These are phyloP conservation scores for Ennomos fuscantarius DNA, from an alignment of 2,888 invertebrate species.

Conservation along the genomic window DNA sequence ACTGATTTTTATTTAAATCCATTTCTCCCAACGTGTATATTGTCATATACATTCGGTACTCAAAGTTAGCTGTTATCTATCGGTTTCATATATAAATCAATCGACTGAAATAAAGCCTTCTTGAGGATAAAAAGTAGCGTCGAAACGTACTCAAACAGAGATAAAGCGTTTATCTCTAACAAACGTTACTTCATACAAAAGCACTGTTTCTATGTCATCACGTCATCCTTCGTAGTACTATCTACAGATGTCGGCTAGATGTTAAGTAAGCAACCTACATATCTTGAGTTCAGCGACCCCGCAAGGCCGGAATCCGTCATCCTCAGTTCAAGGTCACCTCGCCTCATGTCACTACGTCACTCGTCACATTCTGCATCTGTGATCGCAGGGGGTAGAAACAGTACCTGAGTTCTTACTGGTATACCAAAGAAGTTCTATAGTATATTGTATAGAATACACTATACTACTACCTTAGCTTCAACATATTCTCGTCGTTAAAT, in stretches of 20 bases:
- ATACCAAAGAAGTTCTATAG: no score
- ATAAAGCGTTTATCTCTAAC: slow-evolving; percentile 18
- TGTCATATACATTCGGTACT: not conserved
- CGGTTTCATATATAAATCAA: slow-evolving; percentile 3
- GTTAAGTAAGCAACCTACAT: slow-evolving; percentile 58
- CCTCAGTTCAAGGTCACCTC: slow-evolving; percentile 78
- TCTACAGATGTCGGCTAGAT: slow-evolving; percentile 60
- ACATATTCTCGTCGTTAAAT: no score
- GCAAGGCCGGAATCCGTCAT: slow-evolving; percentile 83
- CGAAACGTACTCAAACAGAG: slow-evolving; percentile 1
- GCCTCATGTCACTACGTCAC: slow-evolving; percentile 62
- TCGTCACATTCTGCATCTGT: slow-evolving; percentile 79
- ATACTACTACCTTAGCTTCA: no score
- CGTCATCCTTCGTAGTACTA: slow-evolving; percentile 32
- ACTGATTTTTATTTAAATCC: slow-evolving; percentile 47
- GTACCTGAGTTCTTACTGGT: slow-evolving; percentile 12
- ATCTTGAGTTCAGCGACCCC: slow-evolving; percentile 70
- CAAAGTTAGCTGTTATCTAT: not conserved
- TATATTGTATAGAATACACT: no score
- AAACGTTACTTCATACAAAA: slow-evolving; percentile 14
- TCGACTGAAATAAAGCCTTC: not conserved
- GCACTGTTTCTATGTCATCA: slow-evolving; percentile 30
- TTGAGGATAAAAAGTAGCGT: slow-evolving; percentile 9
- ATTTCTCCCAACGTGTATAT: slow-evolving; percentile 2
- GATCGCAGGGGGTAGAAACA: slow-evolving; percentile 53